phyloP scores from a whole-genome alignment of 1,140 invertebrate genomes.

The Euwallacea similis region DNA sequence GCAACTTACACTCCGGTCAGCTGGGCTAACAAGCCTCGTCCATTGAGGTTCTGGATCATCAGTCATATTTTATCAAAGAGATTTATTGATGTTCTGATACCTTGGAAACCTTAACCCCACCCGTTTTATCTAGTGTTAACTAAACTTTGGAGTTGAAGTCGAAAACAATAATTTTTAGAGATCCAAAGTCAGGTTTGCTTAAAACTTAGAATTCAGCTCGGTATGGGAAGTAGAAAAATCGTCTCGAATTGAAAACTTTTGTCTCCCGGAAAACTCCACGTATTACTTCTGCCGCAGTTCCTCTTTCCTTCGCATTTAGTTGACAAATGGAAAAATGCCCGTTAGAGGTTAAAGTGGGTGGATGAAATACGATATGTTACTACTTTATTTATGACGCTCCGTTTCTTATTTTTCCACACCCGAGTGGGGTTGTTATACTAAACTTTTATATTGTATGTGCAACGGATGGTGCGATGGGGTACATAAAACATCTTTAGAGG shows the following conservation, averaged over 20 bases:
- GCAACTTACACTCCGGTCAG: background rate
- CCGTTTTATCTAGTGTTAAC: too few species aligned
- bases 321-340: constrained; percentile 32
- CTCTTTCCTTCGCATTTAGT: constrained; percentile 23
- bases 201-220: too few species aligned
- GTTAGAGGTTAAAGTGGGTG: constrained; percentile 25
- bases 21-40: too few species aligned
- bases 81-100: too few species aligned
- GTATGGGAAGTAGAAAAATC: background rate
- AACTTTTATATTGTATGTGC: background rate
- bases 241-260: constrained; percentile 23
- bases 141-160: too few species aligned
- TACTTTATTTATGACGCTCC: constrained; percentile 26
- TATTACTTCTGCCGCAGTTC: constrained; percentile 29
- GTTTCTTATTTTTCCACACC: constrained; percentile 7
- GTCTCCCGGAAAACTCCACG: constrained; percentile 16
- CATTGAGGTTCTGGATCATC: too few species aligned
- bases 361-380: constrained; percentile 29
- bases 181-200: too few species aligned
- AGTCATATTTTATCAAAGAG: too few species aligned
- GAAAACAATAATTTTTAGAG: too few species aligned
- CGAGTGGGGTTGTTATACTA: background rate
- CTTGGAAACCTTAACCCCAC: too few species aligned
- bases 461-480: background rate
- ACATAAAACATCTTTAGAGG: background rate